Conservation (phyloP, 2,113 vertebrate genomes). For the Rafetus swinhoei region DNA sequence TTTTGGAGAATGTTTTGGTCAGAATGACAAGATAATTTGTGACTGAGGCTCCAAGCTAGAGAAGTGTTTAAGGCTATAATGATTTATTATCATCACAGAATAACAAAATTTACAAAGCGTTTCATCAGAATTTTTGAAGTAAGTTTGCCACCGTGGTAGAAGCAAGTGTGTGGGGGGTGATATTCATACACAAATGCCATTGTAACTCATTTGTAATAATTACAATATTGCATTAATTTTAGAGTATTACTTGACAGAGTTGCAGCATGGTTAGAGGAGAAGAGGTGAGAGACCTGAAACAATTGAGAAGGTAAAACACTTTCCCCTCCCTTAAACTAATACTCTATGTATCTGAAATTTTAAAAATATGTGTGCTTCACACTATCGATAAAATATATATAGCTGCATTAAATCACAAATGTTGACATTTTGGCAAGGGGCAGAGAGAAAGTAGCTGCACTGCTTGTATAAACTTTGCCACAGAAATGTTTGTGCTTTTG, state of each 20-base stretch:
- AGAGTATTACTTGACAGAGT: slow-evolving; percentile 71
- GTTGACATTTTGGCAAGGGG: slow-evolving; percentile 68
- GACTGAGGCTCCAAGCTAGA: slow-evolving; percentile 86
- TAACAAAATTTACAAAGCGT: slow-evolving; percentile 89
- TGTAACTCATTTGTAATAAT: slow-evolving; percentile 63
- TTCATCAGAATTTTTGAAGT: slow-evolving; percentile 85
- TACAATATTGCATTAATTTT: slow-evolving; percentile 77
- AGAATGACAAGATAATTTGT: slow-evolving; percentile 92
- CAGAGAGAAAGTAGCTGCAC: slow-evolving; percentile 64
- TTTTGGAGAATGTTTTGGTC: slow-evolving; percentile 91
- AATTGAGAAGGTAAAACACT: slow-evolving; percentile 56
- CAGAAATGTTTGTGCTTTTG: slow-evolving; percentile 59
- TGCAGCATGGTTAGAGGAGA: slow-evolving; percentile 44
- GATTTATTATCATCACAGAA: slow-evolving; percentile 91
- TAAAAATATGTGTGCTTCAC: not conserved
- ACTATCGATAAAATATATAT: slow-evolving; percentile 37
- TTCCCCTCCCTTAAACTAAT: slow-evolving; percentile 33
- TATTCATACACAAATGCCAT: slow-evolving; percentile 69
- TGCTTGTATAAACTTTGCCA: slow-evolving; percentile 73
- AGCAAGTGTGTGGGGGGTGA: slow-evolving; percentile 18
- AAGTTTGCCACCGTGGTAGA: slow-evolving; percentile 83
- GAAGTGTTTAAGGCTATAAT: slow-evolving; percentile 92
- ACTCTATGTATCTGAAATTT: not conserved
- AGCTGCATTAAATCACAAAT: slow-evolving; percentile 53
- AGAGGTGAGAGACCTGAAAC: slow-evolving; percentile 61